Evolutionary conservation across 2,797 vertebrate genomes (phyloP).

Genomic region (Aselliscus stoliczkanus): DNA sequence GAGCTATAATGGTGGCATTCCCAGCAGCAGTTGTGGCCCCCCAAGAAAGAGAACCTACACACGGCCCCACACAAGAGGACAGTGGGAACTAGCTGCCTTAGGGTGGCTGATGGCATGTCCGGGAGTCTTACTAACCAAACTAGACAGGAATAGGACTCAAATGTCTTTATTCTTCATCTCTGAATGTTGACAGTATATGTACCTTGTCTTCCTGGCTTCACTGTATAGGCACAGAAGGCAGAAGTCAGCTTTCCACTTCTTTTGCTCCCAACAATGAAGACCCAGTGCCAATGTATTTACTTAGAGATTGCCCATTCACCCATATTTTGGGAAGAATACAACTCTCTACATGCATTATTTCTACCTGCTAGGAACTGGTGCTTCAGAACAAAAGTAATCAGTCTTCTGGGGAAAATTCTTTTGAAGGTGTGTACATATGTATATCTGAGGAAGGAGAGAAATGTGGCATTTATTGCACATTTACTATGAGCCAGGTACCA

Average conservation of each 20-base stretch:
- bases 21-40: not conserved
- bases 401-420: not conserved
- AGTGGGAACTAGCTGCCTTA: not conserved
- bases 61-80: not conserved
- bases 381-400: conserved; percentile 10
- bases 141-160: not conserved
- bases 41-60: not conserved
- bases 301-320: not conserved
- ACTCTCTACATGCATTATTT: not conserved
- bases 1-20: not conserved
- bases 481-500: not conserved
- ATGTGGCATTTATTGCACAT: not conserved
- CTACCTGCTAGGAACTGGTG: not conserved
- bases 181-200: not conserved
- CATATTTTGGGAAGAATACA: not conserved
- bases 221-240: not conserved
- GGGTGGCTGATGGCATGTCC: not conserved
- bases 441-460: not conserved
- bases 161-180: not conserved
- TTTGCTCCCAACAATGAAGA: not conserved
- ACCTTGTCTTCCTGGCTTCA: not conserved
- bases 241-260: not conserved
- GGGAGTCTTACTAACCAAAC: not conserved
- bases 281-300: not conserved
- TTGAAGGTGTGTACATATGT: not conserved